A percentile compares a stretch with the other conserved stretches of the same genome.
Conservation (phyloP, 64 coral and sea anemone species). For the Cladopsammia gracilis region DNA sequence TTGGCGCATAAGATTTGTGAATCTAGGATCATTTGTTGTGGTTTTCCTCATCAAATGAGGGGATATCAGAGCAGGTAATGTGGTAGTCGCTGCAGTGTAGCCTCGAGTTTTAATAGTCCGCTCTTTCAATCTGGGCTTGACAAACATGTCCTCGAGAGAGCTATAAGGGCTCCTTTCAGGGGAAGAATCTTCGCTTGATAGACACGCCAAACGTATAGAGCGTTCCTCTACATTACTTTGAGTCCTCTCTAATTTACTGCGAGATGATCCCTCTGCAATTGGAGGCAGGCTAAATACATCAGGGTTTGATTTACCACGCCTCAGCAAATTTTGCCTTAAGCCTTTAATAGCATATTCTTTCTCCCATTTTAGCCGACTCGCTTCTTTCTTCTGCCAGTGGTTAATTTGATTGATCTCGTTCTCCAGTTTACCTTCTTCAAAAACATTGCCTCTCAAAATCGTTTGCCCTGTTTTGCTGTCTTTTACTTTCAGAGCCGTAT, state of each 20-base stretch:
- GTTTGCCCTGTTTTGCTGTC: constrained; percentile 25
- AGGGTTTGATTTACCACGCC: neutral
- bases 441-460: constrained; percentile 32
- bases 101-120: neutral
- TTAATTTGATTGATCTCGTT: neutral
- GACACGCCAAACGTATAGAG: neutral
- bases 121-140: neutral
- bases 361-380: constrained; percentile 18
- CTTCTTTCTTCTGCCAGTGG: constrained; percentile 9
- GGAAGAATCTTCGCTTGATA: neutral
- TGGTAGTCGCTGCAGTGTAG: neutral
- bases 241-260: neutral
- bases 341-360: constrained; percentile 9
- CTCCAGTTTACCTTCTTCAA: constrained; percentile 35
- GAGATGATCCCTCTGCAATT: neutral
- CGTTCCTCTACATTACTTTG: neutral
- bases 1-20: constrained; percentile 12
- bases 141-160: neutral
- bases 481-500: neutral
- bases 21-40: constrained; percentile 23
- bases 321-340: neutral
- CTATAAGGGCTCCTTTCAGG: neutral
- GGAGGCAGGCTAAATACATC: neutral
- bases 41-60: constrained; percentile 4
- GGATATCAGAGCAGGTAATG: constrained; percentile 33